These are phyloP conservation scores for Coccyzus lansbergi DNA, from an alignment of 2,797 vertebrate genomes.

Conservation along the genomic window DNA sequence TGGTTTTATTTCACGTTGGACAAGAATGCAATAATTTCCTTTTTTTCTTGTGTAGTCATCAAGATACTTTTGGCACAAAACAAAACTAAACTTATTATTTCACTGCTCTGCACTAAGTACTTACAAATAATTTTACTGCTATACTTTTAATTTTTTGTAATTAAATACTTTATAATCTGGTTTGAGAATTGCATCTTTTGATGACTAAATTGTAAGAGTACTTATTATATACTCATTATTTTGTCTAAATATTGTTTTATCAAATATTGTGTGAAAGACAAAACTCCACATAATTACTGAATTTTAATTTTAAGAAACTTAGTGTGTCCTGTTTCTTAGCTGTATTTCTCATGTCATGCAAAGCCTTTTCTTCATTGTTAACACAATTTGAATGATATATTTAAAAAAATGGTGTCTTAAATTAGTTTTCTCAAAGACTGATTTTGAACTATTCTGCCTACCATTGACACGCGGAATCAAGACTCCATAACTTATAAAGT, in stretches of 20 bases:
- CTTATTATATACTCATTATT: neutral
- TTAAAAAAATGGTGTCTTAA: neutral
- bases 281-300: neutral
- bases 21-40: neutral
- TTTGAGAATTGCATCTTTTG: neutral
- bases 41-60: neutral
- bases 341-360: neutral
- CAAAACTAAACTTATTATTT: neutral
- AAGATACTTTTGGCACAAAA: neutral
- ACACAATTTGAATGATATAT: neutral
- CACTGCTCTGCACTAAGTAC: neutral
- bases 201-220: neutral
- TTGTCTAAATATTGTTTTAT: neutral
- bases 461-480: too few species aligned
- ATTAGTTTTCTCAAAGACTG: neutral
- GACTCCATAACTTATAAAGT: too few species aligned
- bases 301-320: neutral
- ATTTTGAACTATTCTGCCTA: neutral
- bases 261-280: neutral
- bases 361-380: neutral
- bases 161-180: neutral
- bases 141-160: neutral
- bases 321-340: neutral
- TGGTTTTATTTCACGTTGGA: neutral
- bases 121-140: neutral